Evolutionary conservation across 2,113 vertebrate genomes (phyloP), one percentile per base, ranked within the genome.

Genomic region (Eubucco bourcierii): DNA sequence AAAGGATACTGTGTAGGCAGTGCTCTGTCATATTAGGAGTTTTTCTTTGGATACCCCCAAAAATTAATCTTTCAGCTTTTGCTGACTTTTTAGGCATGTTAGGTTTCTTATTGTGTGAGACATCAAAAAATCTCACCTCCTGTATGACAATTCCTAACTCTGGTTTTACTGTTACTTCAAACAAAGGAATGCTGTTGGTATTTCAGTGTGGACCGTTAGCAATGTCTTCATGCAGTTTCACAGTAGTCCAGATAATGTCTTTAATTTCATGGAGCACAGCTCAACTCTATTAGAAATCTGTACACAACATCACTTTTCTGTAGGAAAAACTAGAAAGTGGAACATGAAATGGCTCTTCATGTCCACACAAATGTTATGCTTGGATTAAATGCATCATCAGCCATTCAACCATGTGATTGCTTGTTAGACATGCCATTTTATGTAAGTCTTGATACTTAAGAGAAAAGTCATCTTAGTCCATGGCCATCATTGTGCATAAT

Each of bases 381-480:
- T 44, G 31, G 80, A 85, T 88, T 78, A 90, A 93, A 80, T 39
- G 50, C 66, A 68, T 77, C 60, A n/a, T 44, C 84, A 81, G 50
- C 80, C n/a, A 5, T 68, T 80, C 75, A 74, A 8, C 60, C 71
- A 39, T 75, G 6, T 28, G 80, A 88, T 37, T 78, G 56, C 87
- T 50, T 81, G 84, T 90, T 88, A 88, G 73, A 82, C n/a, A 61
- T 82, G 90, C 76, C 61, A 66, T 93, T 88, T 90, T 52, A 31
- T 61, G 19, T 52, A 44, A 85, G 66, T 73, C 80, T 65, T 90
- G 80, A 85, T 52, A 74, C 88, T 93, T 73, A 64, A 82, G 80
- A 85, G 67, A 90, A 93, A 91, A 82, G 52, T 88, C 80, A 79
- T 81, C 39, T 56, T 65, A 61, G 46, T 85, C 72, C 39, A n/a